Evolutionary conservation across 2,888 invertebrate genomes (phyloP).

Genomic region (Papilio demoleus): DNA sequence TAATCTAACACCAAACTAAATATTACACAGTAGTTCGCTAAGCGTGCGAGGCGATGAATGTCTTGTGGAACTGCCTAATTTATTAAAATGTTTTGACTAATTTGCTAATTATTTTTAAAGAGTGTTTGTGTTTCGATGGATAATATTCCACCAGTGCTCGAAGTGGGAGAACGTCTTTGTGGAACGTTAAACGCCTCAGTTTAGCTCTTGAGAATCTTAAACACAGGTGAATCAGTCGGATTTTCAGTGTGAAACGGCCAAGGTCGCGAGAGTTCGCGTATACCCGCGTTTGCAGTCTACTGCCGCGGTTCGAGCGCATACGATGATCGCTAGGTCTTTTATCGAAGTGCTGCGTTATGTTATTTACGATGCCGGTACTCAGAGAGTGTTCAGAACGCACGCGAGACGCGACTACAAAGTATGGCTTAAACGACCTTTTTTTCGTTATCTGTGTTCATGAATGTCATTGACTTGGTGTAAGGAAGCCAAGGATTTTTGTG

Average conservation of each 20-base stretch:
- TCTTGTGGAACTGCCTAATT: slow-evolving; percentile 4
- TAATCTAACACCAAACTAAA: slow-evolving; percentile 16
- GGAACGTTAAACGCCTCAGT: slow-evolving; percentile 16
- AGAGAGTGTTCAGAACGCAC: slow-evolving; percentile 44
- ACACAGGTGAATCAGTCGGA: slow-evolving; percentile 62
- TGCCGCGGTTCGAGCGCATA: slow-evolving; percentile 47
- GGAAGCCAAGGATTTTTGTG: slow-evolving; percentile 7
- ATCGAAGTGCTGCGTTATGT: slow-evolving; percentile 62
- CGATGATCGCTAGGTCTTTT: slow-evolving; percentile 60
- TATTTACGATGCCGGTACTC: slow-evolving; percentile 54
- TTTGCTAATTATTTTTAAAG: slow-evolving; percentile 14
- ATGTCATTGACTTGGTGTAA: slow-evolving; percentile 31
- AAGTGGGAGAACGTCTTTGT: slow-evolving; percentile 1
- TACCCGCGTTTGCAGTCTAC: slow-evolving; percentile 48
- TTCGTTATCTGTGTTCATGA: slow-evolving; percentile 20
- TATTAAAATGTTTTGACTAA: slow-evolving; percentile 13
- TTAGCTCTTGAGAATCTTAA: slow-evolving; percentile 51
- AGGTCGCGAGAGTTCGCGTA: slow-evolving; percentile 60
- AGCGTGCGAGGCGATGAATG: slow-evolving; percentile 14
- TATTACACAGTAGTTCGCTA: slow-evolving; percentile 10
- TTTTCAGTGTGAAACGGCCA: slow-evolving; percentile 53
- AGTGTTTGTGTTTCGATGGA: slow-evolving; percentile 9
- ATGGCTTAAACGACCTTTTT: slow-evolving; percentile 37
- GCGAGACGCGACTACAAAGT: slow-evolving; percentile 44
- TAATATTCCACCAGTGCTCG: slow-evolving; percentile 44